Base-by-base conservation (phyloP, 2,888 invertebrate genomes). In the Leucophora obtusa region DNA sequence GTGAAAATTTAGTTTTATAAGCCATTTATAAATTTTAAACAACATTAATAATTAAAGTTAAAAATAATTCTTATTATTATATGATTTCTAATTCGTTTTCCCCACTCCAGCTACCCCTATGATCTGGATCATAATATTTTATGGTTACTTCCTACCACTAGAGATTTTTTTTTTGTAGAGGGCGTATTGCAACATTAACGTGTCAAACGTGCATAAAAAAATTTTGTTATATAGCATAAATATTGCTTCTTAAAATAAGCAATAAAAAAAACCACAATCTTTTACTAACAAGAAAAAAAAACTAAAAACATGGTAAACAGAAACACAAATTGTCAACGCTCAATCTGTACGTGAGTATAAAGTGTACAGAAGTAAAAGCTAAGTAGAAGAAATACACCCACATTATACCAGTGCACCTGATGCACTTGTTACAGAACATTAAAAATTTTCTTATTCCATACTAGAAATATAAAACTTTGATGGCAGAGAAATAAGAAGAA, bases 381-480 rank as follows among this genome's bases (percentile, higher is more conserved):
- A 62, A 72, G 24, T 11, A 38, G 11, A 1, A 38, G 18, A 14
- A 60, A 73, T 71, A 35, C 54, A 43, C 54, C 66, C 62, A 81
- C 65, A 77, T 72, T 76, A 73, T 77, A 65, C 76, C 65, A 73
- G 69, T 73, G 73, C 81, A 81, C 81, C 81, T 81, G 77, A 81
- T 81, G 81, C 81, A 81, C 77, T 81, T 81, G 77, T 74, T 77
- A 70, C 73, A 65, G 77, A 81, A 77, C 81, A 81, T 77, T 77
- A 81, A 81, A 81, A 77, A 81, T 70, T 28, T 74, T 77, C 66
- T 65, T 81, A 77, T 81, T 47, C 77, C 56, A 60, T 65, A 77
- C 54, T 21, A 66, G 66, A 14, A 62, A 50, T 21, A 75, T 73
- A 53, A 69, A 73, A 70, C 72, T 73, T 72, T 50, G 69, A 53